Base-by-base conservation (phyloP, 2,888 invertebrate genomes). In the Chorisops tibialis region DNA sequence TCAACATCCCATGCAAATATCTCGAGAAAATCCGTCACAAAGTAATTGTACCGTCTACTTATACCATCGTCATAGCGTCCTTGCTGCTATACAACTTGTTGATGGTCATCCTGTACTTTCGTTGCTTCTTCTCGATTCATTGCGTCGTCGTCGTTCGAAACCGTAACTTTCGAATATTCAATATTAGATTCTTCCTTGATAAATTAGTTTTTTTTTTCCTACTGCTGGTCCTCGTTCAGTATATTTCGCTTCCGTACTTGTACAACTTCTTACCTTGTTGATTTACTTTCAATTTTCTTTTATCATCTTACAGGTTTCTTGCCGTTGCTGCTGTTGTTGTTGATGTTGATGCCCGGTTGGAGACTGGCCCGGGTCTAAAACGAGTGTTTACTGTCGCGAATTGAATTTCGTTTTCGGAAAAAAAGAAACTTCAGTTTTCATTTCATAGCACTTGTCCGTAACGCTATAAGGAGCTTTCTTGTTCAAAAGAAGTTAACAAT, bases 1-100 rank as follows among this genome's bases (percentile, higher is more conserved):
- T 56, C 54, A 43, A 21, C 52, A 9, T 43, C 37, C 43, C 56
- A 56, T 56, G 56, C 56, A 56, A 56, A 56, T 56, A 39, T 54
- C 22, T 18, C 45, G n/a, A 22, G 52, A 54, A 54, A 43, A 56
- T 56, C 45, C 56, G 18, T 37, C 18, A 56, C 35, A 56, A 43
- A 56, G 43, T 56, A 45, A 45, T 56, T 56, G 56, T 56, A 18
- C 43, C 22, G 35, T 35, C 22, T 30, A 45, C 39, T 12, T 12
- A 54, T n/a, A 18, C 43, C 43, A 30, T 45, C 21, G 54, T 50
- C 43, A 30, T 45, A 12, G 54, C 30, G 37, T 51, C 38, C 18
- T 12, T 16, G 16, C 12, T n/a, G 11, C 35, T 50, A 14, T n/a
- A 50, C 50, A 30, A 50, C 35, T 50, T 50, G 50, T 50, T 50